Evolutionary conservation across 2,888 invertebrate genomes (phyloP), one percentile per base, ranked within the genome.

Genomic region (Merodon equestris): DNA sequence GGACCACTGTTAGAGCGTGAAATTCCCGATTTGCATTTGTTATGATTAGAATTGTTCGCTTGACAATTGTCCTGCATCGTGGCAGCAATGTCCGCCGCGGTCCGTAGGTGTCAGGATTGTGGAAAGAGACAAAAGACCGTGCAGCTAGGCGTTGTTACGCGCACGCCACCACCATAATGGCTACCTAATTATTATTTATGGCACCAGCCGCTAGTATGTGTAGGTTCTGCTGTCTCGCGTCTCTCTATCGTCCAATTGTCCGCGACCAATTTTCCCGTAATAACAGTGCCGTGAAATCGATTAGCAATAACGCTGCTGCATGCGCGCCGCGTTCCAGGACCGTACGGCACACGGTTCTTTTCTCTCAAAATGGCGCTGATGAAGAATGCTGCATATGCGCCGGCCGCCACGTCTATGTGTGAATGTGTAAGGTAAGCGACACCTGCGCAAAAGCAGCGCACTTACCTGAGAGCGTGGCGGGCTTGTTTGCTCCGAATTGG

Each of bases 181-280:
- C 73, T 82, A 81, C 84, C 84, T 84, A 85, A 85, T 85, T 85
- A 85, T 84, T 84, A 84, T 84, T 84, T 84, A 84, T 84, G 82
- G 83, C 83, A 27, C 27, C 27, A 45, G 79, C 72, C 72, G 82
- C n/a, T n/a, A n/a, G n/a, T n/a, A n/a, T n/a, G n/a, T n/a, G n/a
- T n/a, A 40, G 27, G 27, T 27, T 27, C 27, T 27, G 27, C 81
- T 83, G 77, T 81, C 66, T 40, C 13, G 54, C 40, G 42, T 47
- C 34, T 58, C 57, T 48, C 48, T 51, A 44, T 53, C 36, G 50
- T 61, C 74, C 70, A 66, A 79, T 77, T 81, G 74, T 74, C 74
- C 68, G 73, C 74, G 73, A 76, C 82, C 82, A 83, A 83, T 83
- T 82, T 82, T 75, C 81, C 72, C 75, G 72, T 82, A 83, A 83